Evolutionary conservation across 2,888 invertebrate species (phyloP).

Genomic region (Xanthia togata): DNA sequence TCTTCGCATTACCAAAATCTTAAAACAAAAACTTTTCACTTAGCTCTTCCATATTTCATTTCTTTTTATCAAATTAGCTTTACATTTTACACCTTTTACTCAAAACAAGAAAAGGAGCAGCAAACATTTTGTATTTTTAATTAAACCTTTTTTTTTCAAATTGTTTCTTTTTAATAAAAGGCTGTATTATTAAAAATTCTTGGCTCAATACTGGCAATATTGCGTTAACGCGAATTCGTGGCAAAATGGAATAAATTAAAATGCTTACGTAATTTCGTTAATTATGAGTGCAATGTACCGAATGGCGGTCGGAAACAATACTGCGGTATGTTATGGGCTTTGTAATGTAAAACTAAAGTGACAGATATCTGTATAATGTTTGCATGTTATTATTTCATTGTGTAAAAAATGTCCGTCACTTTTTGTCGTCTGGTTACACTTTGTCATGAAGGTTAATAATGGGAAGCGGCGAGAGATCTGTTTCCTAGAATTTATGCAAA

Average conservation of each 20-base stretch:
- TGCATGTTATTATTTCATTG: slow-evolving; percentile 32
- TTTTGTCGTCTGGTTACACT: slow-evolving; percentile 16
- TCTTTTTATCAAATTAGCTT: slow-evolving; percentile 42
- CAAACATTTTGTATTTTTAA: slow-evolving; percentile 57
- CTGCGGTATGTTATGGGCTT: slow-evolving; percentile 45
- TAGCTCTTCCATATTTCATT: slow-evolving; percentile 42
- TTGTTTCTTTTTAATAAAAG: slow-evolving; percentile 51
- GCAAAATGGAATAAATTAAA: slow-evolving; percentile 63
- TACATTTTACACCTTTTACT: slow-evolving; percentile 34
- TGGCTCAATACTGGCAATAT: slow-evolving; percentile 59
- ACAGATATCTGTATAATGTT: slow-evolving; percentile 38
- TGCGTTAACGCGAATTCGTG: slow-evolving; percentile 52
- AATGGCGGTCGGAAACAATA: slow-evolving; percentile 52
- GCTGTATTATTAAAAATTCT: slow-evolving; percentile 59
- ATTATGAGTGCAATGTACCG: slow-evolving; percentile 59
- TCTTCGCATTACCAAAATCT: slow-evolving; percentile 26
- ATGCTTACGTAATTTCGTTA: slow-evolving; percentile 62
- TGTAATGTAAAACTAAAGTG: slow-evolving; percentile 49
- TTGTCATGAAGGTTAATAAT: neutral
- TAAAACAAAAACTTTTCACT: slow-evolving; percentile 28
- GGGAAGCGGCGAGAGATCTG: neutral
- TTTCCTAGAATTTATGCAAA: neutral
- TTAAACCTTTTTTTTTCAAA: slow-evolving; percentile 45
- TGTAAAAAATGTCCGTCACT: slow-evolving; percentile 21
- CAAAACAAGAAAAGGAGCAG: slow-evolving; percentile 32